Percentiles rank a stretch among this genome's conserved stretches.
Conservation (phyloP, 2,113 vertebrate species). For the Osmerus eperlanus region DNA sequence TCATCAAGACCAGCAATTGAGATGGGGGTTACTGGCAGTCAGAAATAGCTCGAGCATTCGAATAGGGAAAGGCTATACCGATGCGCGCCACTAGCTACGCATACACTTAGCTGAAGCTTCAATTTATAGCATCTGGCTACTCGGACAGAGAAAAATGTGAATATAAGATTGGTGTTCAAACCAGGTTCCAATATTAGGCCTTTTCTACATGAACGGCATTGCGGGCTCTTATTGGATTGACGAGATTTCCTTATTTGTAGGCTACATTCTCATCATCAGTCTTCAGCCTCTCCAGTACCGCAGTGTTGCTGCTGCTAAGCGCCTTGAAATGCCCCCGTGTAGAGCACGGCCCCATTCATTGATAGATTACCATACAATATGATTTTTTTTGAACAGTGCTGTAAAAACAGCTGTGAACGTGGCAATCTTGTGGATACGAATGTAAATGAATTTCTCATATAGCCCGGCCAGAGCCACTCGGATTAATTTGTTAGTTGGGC, state of each 20-base stretch:
- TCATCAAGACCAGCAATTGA: neutral
- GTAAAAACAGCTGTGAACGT: no score
- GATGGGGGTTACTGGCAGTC: neutral
- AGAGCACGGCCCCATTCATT: constrained; percentile 14
- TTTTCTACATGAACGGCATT: constrained; percentile 50
- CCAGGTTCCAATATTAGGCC: constrained; percentile 1
- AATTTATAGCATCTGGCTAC: neutral
- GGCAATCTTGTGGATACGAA: no score
- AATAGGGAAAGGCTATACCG: neutral
- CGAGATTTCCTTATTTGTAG: constrained; percentile 21
- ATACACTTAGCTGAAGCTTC: constrained; percentile 21
- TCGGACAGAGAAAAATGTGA: no score
- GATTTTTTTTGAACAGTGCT: neutral
- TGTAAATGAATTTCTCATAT: no score
- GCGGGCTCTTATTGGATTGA: constrained; percentile 26
- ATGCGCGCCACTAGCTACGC: constrained; percentile 27
- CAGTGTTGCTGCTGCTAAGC: constrained; percentile 59
- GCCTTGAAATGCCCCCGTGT: constrained; percentile 56
- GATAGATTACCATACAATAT: neutral
- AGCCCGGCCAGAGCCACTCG: no score
- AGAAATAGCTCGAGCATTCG: no score
- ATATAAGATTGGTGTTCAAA: neutral
- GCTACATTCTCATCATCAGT: neutral
- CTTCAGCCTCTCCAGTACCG: constrained; percentile 31
- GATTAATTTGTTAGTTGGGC: no score